Conservation (phyloP, 2,888 invertebrate genomes). For the Xestia xanthographa region DNA sequence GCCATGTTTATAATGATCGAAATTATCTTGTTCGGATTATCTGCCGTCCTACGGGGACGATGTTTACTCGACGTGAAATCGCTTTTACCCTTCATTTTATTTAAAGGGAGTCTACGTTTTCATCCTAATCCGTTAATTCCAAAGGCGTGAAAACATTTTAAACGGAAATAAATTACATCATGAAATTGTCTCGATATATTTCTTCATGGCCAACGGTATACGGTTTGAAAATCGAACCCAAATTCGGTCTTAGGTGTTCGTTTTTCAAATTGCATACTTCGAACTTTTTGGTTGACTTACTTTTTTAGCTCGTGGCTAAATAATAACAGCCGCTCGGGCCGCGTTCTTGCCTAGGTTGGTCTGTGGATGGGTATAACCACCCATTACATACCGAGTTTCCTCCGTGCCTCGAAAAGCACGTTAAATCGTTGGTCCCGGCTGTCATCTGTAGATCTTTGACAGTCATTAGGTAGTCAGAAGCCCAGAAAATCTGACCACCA, state of each 20-base stretch:
- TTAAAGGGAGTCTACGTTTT: constrained; percentile 37
- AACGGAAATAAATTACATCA: constrained; percentile 38
- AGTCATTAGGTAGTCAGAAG: too few relatives aligned
- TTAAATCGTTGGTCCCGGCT: too few relatives aligned
- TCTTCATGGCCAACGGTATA: constrained; percentile 14
- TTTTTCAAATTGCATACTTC: constrained; percentile 27
- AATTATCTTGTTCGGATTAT: constrained; percentile 49
- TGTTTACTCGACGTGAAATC: constrained; percentile 45
- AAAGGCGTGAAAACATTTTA: constrained; percentile 39
- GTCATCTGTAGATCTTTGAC: too few relatives aligned
- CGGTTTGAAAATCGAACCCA: constrained; percentile 37
- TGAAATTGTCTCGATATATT: constrained; percentile 37
- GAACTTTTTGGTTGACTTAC: not conserved
- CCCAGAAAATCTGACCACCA: too few relatives aligned
- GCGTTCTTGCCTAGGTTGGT: too few relatives aligned
- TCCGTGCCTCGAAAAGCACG: too few relatives aligned
- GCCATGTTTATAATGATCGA: constrained; percentile 41
- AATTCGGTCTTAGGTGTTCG: constrained; percentile 12
- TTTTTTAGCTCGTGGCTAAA: too few relatives aligned
- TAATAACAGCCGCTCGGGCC: too few relatives aligned
- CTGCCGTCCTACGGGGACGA: constrained; percentile 23
- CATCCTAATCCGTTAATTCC: constrained; percentile 47
- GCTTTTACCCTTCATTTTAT: constrained; percentile 45
- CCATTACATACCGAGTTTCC: too few relatives aligned
- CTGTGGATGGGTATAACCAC: too few relatives aligned